Evolutionary conservation across 2,888 invertebrate species (phyloP), one percentile per base, ranked within the genome.

Genomic region (Rhynchonema sp.): DNA sequence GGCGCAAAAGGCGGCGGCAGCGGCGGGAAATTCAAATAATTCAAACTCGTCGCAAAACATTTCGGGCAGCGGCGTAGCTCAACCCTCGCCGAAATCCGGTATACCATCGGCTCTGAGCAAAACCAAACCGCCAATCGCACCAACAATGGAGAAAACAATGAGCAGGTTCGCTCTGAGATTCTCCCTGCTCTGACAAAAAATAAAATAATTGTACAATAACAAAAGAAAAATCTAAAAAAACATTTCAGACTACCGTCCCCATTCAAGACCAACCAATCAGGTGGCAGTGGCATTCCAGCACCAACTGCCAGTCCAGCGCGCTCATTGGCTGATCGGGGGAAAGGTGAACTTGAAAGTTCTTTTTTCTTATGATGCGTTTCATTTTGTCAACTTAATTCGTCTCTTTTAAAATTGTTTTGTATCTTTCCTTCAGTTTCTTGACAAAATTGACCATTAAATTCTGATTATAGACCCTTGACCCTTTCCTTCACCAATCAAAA

Each of bases 1-100:
- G 60, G 65, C 66, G 61, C 65, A 68, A 67, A 71, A 67, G 58
- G 28, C 26, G 9, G 17, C 9, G 17, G 38, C 38, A 17, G 17
- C 38, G 9, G 38, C 17, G 38, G 17, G 17, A 17, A 38, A 17
- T 17, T 6, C 38, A 17, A 38, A 38, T 13, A 38, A 38, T 38
- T 38, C 38, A 38, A 38, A 38, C 38, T 38, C 38, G 38, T n/a
- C n/a, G n/a, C n/a, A n/a, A n/a, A n/a, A n/a, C n/a, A n/a, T n/a
- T n/a, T n/a, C n/a, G n/a, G n/a, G n/a, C n/a, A 38, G 17, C 38
- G 38, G 17, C 9, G 9, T 13, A 38, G 17, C 38, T 38, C 38
- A 38, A 38, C 6, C 6, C 17, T 38, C 38, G 38, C 9, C 9
- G 9, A 38, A n/a, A n/a, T n/a, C 17, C 17, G 9, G 38, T 17